Evolutionary conservation across 2,797 vertebrate genomes (phyloP).

Genomic region (Eospalax fontanierii): DNA sequence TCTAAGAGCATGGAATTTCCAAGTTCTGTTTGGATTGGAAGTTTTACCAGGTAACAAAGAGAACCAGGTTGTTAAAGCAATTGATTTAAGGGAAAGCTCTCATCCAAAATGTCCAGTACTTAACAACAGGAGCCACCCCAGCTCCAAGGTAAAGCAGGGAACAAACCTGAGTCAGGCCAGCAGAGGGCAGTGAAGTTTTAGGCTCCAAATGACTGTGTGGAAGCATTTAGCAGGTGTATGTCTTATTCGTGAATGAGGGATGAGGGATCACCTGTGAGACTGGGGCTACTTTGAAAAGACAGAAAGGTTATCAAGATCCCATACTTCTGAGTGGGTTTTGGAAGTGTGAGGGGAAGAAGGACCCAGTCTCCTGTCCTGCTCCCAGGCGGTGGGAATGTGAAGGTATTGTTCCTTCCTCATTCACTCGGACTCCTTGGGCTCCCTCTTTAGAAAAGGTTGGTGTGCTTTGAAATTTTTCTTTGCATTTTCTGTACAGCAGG

Average conservation of each 20-base stretch:
- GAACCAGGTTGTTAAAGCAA: not conserved
- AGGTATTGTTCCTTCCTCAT: not conserved
- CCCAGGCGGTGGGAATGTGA: not conserved
- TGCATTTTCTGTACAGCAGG: not conserved
- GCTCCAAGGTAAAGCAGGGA: not conserved
- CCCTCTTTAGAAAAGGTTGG: not conserved
- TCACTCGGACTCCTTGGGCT: not conserved
- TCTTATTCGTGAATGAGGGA: not conserved
- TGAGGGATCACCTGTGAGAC: not conserved
- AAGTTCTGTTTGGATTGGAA: not conserved
- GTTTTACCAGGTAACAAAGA: not conserved
- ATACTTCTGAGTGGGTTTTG: not conserved
- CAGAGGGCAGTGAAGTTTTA: slow-evolving; percentile 76
- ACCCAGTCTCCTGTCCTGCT: not conserved
- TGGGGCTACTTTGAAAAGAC: not conserved
- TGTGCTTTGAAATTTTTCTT: not conserved
- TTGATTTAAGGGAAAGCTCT: not conserved
- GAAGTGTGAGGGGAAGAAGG: not conserved
- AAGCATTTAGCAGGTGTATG: not conserved
- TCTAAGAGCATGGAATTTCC: not conserved
- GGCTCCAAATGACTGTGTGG: not conserved
- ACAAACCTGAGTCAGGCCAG: slow-evolving; percentile 39
- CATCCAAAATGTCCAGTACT: not conserved
- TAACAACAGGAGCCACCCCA: not conserved
- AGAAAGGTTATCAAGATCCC: not conserved